Evolutionary conservation across 2,113 vertebrate genomes (phyloP), one percentile per base, ranked within the genome.

Genomic region (Eulemur rufifrons): DNA sequence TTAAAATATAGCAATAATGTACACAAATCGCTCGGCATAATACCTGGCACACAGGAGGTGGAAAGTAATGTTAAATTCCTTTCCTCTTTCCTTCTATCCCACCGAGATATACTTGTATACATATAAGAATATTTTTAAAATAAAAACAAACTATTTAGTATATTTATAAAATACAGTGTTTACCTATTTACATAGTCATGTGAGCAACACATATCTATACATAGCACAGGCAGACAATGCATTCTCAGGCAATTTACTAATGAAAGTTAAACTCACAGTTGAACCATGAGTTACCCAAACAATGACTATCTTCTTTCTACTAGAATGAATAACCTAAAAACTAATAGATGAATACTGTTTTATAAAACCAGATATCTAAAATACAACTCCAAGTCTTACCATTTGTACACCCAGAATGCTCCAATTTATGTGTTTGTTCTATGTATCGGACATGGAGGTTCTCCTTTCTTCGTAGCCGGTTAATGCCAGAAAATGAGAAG

Each of bases 381-480:
- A 56, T 45, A 47, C 12, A 89, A 32, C 27, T 81, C 63, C 25
- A 23, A 47, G 0, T 80, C 97, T 97, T 98, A 99, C 98, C 98
- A 77, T 80, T 96, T 82, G 47, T 96, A 95, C 76, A 94, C 61
- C 96, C 80, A 20, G 86, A 78, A 25, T 95, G 88, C 88, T 98
- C 98, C 78, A 96, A 18, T 76, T 97, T 97, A 0, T 98, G 95
- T 13, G 98, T 93, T 77, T 98, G 99, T 96, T 99, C 99, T 76
- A 98, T 94, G 20, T 99, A 99, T 80, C 99, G 99, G 73, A 99
- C 90, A 6, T 98, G 99, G 50, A 97, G 98, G 1, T 97, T 98
- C 59, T 99, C 97, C 93, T 98, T 99, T 66, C 99, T 99, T 97
- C 98, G 99, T 98, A 99, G 98, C 47, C 99, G 99, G 97, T 98